Base-by-base conservation (phyloP, 2,888 invertebrate genomes). In the Gisinianus flammeolus region DNA sequence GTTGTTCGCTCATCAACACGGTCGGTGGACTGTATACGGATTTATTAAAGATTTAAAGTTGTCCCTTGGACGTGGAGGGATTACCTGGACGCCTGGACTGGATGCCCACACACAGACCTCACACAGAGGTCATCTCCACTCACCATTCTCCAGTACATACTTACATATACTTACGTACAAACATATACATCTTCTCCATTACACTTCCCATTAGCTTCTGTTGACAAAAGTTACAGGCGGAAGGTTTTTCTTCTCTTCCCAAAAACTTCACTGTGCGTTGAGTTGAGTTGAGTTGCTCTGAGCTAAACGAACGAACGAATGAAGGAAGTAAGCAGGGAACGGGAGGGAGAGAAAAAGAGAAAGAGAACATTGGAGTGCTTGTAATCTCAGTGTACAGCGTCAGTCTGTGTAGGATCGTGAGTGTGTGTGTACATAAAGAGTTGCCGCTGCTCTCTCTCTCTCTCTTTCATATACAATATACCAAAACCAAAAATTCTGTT, bases 181-280 rank as follows among this genome's bases (percentile, higher is more conserved):
- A 70, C 68, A 68, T 28, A 2, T 44, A 52, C 28, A 26, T 70
- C 16, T 30, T 35, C 52, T 28, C 54, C 68, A 66, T 66, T 31
- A 68, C 68, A 74, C 74, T 74, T 74, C 35, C 64, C 74, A 74
- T 74, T 74, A 78, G 78, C 78, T 75, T 56, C 75, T 78, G 75
- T 74, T 78, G 78, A 78, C 78, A 78, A 74, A 78, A 64, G 67
- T 74, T 68, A 68, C 78, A 24, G 69, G 62, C 52, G 74, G 74
- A 71, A 58, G 70, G 54, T 35, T 70, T 69, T 78, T 64, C 70
- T 54, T 54, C n/a, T 54, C 16, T 44, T 44, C 16, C n/a, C n/a
- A 16, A 44, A 44, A 35, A 31, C 44, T 44, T 44, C 19, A 6
- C 44, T 44, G 16, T 44, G 44, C 8, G 44, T 44, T 44, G 44